Percentiles rank a stretch among this genome's conserved stretches.
phyloP scores from a whole-genome alignment of 2,113 vertebrate species.

The Garra rufa region DNA sequence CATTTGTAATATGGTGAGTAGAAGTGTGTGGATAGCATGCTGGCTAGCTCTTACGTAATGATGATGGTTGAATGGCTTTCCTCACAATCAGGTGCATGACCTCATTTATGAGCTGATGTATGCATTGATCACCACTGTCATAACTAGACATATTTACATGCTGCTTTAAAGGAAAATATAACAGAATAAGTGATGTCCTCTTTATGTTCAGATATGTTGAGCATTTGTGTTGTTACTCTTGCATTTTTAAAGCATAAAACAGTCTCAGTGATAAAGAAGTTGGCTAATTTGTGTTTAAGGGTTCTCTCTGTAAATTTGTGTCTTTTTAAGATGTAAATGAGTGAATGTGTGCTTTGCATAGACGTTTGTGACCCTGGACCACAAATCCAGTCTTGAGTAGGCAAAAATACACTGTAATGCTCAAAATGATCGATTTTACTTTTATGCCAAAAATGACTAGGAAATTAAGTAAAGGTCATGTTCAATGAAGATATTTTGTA shows the following conservation, averaged over 20 bases:
- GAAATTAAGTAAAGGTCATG: too few relatives aligned
- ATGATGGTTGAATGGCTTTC: slow-evolving; percentile 15
- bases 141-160: background rate
- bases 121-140: background rate
- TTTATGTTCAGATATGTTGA: background rate
- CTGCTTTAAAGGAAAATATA: background rate
- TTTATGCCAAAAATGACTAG: too few relatives aligned
- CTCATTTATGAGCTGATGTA: slow-evolving; percentile 28
- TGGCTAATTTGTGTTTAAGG: slow-evolving; percentile 58
- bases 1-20: slow-evolving; percentile 99
- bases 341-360: background rate
- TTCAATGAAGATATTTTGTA: too few relatives aligned
- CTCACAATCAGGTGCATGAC: slow-evolving; percentile 41
- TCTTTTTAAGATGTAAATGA: too few relatives aligned
- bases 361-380: too few relatives aligned
- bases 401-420: too few relatives aligned
- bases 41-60: slow-evolving; percentile 40
- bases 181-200: background rate
- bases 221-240: background rate
- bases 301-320: background rate
- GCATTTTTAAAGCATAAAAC: background rate
- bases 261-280: slow-evolving; percentile 7
- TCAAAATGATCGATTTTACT: too few relatives aligned
- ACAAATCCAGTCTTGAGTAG: too few relatives aligned
- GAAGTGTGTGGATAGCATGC: slow-evolving; percentile 7